Evolutionary conservation across 2,888 invertebrate genomes (phyloP).

Genomic region (Chrysolina americana): DNA sequence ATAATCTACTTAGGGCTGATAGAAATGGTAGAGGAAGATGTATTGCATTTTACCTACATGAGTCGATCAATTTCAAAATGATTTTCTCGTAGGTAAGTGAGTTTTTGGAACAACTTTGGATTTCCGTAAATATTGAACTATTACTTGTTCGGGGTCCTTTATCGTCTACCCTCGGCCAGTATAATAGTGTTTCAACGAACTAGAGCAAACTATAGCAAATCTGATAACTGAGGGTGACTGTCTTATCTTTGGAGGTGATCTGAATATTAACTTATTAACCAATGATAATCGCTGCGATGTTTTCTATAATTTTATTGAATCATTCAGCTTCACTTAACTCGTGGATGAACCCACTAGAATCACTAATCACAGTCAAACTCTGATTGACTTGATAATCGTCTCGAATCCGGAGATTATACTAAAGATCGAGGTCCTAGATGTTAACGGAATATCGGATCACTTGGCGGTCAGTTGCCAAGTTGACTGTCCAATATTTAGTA

Average conservation of each 20-base stretch:
- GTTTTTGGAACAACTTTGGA: slow-evolving; percentile 9
- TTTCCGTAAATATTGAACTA: background rate
- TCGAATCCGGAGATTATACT: background rate
- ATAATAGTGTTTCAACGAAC: background rate
- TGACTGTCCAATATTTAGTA: background rate
- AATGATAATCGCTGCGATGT: background rate
- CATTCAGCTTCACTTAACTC: background rate
- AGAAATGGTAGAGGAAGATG: background rate
- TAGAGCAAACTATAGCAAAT: background rate
- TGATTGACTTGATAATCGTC: background rate
- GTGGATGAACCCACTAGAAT: background rate
- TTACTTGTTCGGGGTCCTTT: background rate
- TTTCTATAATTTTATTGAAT: background rate
- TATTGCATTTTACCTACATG: background rate
- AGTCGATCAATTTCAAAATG: background rate
- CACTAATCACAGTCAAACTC: background rate
- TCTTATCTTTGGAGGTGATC: background rate
- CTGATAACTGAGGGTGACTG: background rate
- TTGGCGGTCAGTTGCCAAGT: background rate
- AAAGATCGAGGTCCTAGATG: background rate
- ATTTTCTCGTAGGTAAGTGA: background rate
- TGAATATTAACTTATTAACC: background rate
- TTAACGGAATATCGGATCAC: slow-evolving; percentile 2
- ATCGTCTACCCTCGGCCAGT: background rate
- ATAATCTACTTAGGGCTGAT: slow-evolving; percentile 2